phyloP scores from a whole-genome alignment of 2,888 invertebrate genomes.

The Dicyrtoma fusca region DNA sequence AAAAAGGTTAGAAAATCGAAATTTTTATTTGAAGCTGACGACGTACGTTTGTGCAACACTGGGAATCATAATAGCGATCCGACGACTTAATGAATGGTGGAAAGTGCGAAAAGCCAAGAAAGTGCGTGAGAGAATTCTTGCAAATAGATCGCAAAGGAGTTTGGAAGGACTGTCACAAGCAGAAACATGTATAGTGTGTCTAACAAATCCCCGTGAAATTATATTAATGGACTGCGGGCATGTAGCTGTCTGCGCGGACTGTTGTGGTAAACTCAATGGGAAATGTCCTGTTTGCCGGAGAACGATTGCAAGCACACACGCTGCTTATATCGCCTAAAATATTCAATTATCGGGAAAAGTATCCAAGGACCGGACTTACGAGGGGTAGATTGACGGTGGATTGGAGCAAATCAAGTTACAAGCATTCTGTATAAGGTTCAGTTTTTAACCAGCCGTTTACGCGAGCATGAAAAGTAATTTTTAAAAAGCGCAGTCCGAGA shows the following conservation, averaged over 20 bases:
- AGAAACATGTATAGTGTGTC: constrained; percentile 60
- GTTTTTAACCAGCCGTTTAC: too few species aligned
- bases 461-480: too few species aligned
- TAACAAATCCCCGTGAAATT: constrained; percentile 59
- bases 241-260: constrained; percentile 60
- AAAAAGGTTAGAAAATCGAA: constrained; percentile 35
- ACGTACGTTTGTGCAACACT: constrained; percentile 44
- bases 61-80: constrained; percentile 45
- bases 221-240: constrained; percentile 61
- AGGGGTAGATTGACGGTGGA: too few species aligned
- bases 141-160: constrained; percentile 44
- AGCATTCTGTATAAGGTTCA: too few species aligned
- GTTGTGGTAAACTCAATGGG: constrained; percentile 56
- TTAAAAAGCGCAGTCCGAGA: too few species aligned
- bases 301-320: constrained; percentile 46
- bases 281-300: constrained; percentile 53
- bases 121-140: constrained; percentile 51
- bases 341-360: too few species aligned
- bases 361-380: too few species aligned
- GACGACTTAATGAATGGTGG: constrained; percentile 45
- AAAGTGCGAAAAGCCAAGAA: constrained; percentile 39
- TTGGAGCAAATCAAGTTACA: too few species aligned
- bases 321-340: constrained; percentile 52
- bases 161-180: constrained; percentile 46
- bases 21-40: constrained; percentile 43